Base-by-base conservation (phyloP, 2,888 invertebrate genomes). In the Scaptomyza tumidula region DNA sequence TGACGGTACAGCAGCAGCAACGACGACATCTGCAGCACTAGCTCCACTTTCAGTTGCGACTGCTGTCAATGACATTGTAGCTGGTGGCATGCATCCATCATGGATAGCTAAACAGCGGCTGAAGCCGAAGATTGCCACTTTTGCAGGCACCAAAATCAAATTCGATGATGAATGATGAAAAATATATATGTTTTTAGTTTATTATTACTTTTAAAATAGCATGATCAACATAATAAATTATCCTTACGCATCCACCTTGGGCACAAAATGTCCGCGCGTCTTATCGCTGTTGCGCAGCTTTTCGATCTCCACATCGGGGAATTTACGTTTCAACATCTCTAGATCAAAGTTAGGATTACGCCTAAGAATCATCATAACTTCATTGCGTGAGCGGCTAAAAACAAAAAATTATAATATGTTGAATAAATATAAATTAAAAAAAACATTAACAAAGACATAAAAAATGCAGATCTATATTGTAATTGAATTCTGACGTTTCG, bases 331-430 rank as follows among this genome's bases (percentile, higher is more conserved):
- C 24, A 98, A 88, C 57, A 94, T 93, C 63, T 95, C 94, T 90
- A 95, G 90, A 89, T 96, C 95, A 91, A 96, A 92, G 88, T 97
- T 93, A 1, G 97, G 97, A 91, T 96, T 97, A 44, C 95, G 93
- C 74, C 95, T 95, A 27, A 97, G 85, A 58, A 96, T 90, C 72
- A 94, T 94, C 91, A 94, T 94, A 0, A 95, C 95, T 90, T 95
- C 95, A 85, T 94, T 95, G 67, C 93, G 94, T 54, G 95, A 93
- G 72, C 95, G 93, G 69, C 93, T 93, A 78, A 66, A 70, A 60
- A 10, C 33, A 64, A 63, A 71, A 37, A 55, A 39, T 14, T 6
- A 35, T 37, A 1, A 52, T 14, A 27, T 14, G 29, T 39, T 5
- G 45, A 37, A 37, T 37, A 37, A 6, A 16, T 16, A 19, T 27